Conservation (phyloP, 1,140 invertebrate species). For the Latrodectus geometricus region DNA sequence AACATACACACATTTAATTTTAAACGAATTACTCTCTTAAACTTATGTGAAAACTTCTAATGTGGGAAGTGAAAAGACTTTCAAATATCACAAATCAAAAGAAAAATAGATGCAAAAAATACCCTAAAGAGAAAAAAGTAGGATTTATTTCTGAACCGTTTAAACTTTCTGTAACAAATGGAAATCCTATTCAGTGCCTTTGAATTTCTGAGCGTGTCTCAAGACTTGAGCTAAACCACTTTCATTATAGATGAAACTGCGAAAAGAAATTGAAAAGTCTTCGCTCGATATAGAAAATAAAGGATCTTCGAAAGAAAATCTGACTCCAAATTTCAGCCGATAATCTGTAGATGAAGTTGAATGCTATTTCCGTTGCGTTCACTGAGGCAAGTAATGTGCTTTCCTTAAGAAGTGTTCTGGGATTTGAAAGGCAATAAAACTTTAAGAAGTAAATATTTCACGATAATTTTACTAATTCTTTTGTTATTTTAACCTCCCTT, state of each 20-base stretch:
- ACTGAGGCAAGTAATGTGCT: neutral
- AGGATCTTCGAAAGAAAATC: conserved; percentile 12
- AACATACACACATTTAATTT: no score
- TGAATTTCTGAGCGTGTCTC: conserved; percentile 6
- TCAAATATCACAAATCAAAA: neutral
- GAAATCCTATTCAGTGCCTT: conserved; percentile 48
- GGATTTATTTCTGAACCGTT: conserved; percentile 30
- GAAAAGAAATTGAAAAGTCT: conserved; percentile 37
- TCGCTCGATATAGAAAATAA: conserved; percentile 23
- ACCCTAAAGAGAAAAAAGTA: neutral
- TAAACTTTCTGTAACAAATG: conserved; percentile 49
- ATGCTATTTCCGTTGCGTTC: neutral
- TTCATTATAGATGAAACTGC: conserved; percentile 42
- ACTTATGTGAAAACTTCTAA: neutral
- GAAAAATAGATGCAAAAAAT: conserved; percentile 1
- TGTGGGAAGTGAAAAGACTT: neutral
- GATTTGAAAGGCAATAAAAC: neutral
- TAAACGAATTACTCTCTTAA: no score
- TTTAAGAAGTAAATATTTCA: no score
- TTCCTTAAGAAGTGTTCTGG: neutral
- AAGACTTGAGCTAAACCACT: conserved; percentile 43
- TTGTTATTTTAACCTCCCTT: no score
- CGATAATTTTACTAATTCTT: no score
- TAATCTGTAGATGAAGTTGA: neutral
- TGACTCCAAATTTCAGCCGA: conserved; percentile 7